These are phyloP conservation scores for Axea sp. DNA, from an alignment of 2,888 invertebrate genomes.

Conservation along the genomic window DNA sequence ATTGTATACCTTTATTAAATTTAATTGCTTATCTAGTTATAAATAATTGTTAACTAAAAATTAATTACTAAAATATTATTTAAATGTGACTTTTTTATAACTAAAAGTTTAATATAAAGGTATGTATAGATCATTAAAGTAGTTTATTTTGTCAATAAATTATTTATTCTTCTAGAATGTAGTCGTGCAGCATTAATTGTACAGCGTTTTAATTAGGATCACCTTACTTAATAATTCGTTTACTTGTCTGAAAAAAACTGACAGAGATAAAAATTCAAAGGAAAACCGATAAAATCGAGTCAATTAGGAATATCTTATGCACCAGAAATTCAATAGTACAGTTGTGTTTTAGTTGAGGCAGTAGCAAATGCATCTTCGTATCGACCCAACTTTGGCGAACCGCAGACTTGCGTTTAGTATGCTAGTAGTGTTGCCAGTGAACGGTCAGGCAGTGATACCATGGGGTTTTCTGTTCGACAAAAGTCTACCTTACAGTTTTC, in stretches of 20 bases:
- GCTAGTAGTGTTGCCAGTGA: conserved; percentile 69
- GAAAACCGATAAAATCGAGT: conserved; percentile 31
- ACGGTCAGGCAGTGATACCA: conserved; percentile 67
- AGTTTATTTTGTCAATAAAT: too few relatives aligned
- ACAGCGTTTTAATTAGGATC: conserved; percentile 20
- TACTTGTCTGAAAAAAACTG: conserved; percentile 12
- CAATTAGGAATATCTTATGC: conserved; percentile 48
- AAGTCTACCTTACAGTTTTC: conserved; percentile 51
- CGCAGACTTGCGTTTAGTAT: conserved; percentile 71
- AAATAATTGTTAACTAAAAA: too few relatives aligned
- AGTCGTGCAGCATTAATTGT: background rate
- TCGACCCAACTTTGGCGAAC: conserved; percentile 70
- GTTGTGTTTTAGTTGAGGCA: conserved; percentile 54
- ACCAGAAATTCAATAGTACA: conserved; percentile 43
- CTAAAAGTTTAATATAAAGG: too few relatives aligned
- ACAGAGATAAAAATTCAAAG: conserved; percentile 33
- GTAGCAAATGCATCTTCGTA: conserved; percentile 63
- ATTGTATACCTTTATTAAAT: too few relatives aligned
- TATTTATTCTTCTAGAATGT: background rate
- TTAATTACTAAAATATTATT: too few relatives aligned
- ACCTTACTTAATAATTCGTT: conserved; percentile 9
- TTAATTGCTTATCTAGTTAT: too few relatives aligned
- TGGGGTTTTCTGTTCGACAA: conserved; percentile 35
- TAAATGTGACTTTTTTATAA: too few relatives aligned
- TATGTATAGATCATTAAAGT: too few relatives aligned